These are phyloP conservation scores for Zaprionus camerounensis DNA, from an alignment of 1,140 invertebrate species.

Conservation along the genomic window DNA sequence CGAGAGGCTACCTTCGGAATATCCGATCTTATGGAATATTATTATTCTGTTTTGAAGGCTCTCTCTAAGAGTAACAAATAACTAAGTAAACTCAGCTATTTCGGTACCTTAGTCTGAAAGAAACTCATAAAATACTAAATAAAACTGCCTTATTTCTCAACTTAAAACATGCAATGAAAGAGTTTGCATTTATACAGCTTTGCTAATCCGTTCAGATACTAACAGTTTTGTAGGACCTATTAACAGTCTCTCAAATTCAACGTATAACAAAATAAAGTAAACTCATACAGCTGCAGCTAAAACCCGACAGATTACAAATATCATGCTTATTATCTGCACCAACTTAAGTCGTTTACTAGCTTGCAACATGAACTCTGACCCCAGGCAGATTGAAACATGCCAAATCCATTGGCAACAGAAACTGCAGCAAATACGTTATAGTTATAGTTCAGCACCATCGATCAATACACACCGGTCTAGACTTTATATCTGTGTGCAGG, in stretches of 20 bases:
- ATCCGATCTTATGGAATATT: no score
- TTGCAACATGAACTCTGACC: background rate
- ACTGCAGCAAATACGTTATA: background rate
- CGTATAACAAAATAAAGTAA: background rate
- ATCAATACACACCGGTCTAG: background rate
- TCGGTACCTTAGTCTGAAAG: no score
- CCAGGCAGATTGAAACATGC: background rate
- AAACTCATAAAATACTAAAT: background rate
- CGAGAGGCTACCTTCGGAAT: no score
- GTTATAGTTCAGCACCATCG: background rate
- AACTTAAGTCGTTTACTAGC: background rate
- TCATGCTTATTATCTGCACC: background rate
- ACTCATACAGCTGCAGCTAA: background rate
- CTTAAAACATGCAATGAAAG: no score
- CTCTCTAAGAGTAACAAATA: no score
- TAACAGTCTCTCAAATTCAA: background rate
- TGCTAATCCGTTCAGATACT: background rate
- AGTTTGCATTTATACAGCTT: background rate
- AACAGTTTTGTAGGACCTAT: background rate
- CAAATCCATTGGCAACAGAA: conserved; percentile 1
- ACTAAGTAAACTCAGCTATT: no score
- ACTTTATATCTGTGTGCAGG: background rate
- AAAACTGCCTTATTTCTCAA: background rate
- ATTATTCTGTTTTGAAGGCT: no score
- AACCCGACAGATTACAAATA: background rate